Evolutionary conservation across 2,113 vertebrate genomes (phyloP).

Genomic region (Notarius lentiginosus): DNA sequence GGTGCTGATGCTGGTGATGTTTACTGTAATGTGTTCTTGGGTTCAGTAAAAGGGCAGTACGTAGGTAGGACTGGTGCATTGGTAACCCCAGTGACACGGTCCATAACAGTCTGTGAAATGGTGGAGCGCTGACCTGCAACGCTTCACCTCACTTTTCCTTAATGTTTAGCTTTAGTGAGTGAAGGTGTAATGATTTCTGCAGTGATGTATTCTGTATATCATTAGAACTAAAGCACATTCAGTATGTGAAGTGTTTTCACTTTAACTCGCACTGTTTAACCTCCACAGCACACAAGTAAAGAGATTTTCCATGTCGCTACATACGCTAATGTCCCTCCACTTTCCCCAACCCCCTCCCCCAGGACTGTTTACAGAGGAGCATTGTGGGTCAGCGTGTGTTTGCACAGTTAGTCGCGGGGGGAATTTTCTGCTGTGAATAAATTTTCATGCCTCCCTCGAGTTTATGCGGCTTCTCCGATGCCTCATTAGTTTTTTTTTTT

Average conservation of each 20-base stretch:
- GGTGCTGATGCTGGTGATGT: background rate
- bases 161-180: background rate
- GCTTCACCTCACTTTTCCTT: background rate
- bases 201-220: background rate
- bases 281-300: background rate
- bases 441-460: conserved; percentile 65
- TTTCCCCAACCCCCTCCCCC: conserved; percentile 3
- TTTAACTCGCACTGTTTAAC: background rate
- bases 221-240: background rate
- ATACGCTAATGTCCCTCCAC: background rate
- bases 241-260: background rate
- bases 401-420: conserved; percentile 59
- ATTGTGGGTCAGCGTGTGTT: conserved; percentile 55
- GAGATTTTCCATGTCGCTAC: background rate
- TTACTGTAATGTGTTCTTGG: background rate
- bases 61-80: background rate
- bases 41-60: background rate
- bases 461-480: conserved; percentile 62
- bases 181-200: background rate
- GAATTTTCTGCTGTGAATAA: conserved; percentile 69
- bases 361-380: conserved; percentile 8
- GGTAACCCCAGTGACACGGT: background rate
- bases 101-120: background rate
- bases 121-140: background rate
- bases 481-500: conserved; percentile 64